Conservation (phyloP, 2,797 vertebrate species). For the Astyanax mexicanus region DNA sequence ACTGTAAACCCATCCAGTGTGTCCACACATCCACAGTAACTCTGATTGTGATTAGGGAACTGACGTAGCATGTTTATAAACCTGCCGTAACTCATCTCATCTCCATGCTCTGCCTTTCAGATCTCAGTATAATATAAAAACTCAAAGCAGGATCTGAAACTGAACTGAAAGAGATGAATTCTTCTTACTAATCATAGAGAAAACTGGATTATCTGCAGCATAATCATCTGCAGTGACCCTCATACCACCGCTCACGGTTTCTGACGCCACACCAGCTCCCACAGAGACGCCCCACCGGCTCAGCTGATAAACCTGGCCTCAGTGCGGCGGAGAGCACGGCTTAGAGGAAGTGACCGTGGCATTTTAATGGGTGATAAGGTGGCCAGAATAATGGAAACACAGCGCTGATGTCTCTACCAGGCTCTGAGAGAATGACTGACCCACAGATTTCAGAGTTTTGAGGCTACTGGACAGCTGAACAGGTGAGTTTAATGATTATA, state of each 20-base stretch:
- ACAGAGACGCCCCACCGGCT: constrained; percentile 16
- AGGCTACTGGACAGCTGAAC: constrained; percentile 4
- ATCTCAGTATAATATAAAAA: background rate
- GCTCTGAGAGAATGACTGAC: background rate
- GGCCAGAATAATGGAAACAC: constrained; percentile 13
- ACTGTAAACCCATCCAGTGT: no score
- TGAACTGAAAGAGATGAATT: background rate
- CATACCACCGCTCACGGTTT: background rate
- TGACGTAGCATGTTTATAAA: background rate
- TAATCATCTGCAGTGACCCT: background rate
- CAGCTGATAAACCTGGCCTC: constrained; percentile 22
- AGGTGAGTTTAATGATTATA: constrained; percentile 9
- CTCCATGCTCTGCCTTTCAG: background rate
- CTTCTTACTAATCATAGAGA: background rate
- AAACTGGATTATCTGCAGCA: background rate
- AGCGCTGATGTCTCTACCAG: background rate
- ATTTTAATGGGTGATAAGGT: constrained; percentile 41
- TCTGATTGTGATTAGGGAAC: background rate
- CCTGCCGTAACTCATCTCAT: background rate
- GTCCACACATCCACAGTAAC: background rate
- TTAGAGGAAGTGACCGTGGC: constrained; percentile 12
- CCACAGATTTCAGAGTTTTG: background rate
- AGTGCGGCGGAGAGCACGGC: background rate
- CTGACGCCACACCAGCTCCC: background rate
- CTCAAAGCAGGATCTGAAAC: background rate